Evolutionary conservation across 92 coral and sea anemone genomes (phyloP).

Genomic region (Epizoanthus scotinus): DNA sequence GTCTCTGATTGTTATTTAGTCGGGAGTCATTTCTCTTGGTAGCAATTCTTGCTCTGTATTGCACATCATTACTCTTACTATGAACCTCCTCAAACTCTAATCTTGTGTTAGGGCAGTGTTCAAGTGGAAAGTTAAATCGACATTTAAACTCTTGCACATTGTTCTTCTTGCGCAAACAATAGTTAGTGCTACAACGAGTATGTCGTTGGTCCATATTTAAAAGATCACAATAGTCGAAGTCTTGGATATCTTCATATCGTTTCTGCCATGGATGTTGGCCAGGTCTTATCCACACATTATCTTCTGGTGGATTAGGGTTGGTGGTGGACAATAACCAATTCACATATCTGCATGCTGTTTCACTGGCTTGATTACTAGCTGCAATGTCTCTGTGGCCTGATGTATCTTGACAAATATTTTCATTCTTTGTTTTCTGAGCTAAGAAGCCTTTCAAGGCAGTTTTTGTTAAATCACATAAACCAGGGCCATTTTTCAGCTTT

Average conservation of each 20-base stretch:
- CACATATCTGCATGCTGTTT: conserved; percentile 69
- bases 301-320: conserved; percentile 71
- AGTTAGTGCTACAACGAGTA: conserved; percentile 54
- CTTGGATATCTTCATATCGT: conserved; percentile 48
- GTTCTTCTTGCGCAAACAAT: conserved; percentile 36
- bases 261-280: conserved; percentile 66
- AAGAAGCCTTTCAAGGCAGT: background rate
- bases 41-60: conserved; percentile 63
- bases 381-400: conserved; percentile 63
- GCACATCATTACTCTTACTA: conserved; percentile 30
- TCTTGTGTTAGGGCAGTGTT: conserved; percentile 44
- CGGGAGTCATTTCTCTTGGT: conserved; percentile 60
- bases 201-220: conserved; percentile 62
- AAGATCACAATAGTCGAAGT: conserved; percentile 59
- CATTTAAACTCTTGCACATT: conserved; percentile 48
- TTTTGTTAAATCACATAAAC: background rate
- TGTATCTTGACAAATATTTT: too few species aligned
- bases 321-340: conserved; percentile 61
- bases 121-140: conserved; percentile 65
- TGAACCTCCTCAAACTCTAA: conserved; percentile 57
- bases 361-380: conserved; percentile 61
- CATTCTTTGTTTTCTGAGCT: conserved; percentile 34
- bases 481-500: conserved; percentile 34
- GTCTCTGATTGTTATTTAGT: conserved; percentile 52
- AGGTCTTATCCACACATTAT: conserved; percentile 60